Conservation (phyloP, 1,140 invertebrate genomes). For the Penaeus japonicus region DNA sequence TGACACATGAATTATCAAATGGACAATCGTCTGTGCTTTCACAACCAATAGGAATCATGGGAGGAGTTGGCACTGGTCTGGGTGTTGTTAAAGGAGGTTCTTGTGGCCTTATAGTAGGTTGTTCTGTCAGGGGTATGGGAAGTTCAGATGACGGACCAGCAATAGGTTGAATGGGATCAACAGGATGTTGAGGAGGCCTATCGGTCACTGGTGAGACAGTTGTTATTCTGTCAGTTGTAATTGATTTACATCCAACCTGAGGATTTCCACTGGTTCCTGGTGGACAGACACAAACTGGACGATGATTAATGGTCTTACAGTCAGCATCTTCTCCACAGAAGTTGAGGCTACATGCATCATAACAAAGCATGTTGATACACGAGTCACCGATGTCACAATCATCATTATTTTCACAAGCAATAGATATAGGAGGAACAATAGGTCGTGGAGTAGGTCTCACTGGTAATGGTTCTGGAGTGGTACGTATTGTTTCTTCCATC, state of each 20-base stretch:
- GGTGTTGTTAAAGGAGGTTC: conserved; percentile 74
- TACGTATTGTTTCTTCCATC: not conserved
- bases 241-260: conserved; percentile 47
- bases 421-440: conserved; percentile 9
- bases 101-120: conserved; percentile 60
- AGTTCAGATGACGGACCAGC: conserved; percentile 20
- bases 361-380: conserved; percentile 84
- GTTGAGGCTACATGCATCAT: conserved; percentile 69
- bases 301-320: conserved; percentile 57
- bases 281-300: conserved; percentile 59
- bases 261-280: conserved; percentile 59
- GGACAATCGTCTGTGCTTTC: conserved; percentile 87
- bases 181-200: not conserved
- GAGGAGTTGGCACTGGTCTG: conserved; percentile 80
- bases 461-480: not conserved
- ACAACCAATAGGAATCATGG: conserved; percentile 75
- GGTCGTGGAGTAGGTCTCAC: conserved; percentile 20
- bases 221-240: conserved; percentile 24
- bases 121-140: conserved; percentile 27
- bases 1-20: conserved; percentile 81
- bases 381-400: conserved; percentile 90
- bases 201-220: conserved; percentile 24
- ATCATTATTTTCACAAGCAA: conserved; percentile 59
- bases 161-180: conserved; percentile 21
- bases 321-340: conserved; percentile 62